These are phyloP conservation scores for Drosophila rhopaloa DNA, from an alignment of 1,140 invertebrate species.

Conservation along the genomic window DNA sequence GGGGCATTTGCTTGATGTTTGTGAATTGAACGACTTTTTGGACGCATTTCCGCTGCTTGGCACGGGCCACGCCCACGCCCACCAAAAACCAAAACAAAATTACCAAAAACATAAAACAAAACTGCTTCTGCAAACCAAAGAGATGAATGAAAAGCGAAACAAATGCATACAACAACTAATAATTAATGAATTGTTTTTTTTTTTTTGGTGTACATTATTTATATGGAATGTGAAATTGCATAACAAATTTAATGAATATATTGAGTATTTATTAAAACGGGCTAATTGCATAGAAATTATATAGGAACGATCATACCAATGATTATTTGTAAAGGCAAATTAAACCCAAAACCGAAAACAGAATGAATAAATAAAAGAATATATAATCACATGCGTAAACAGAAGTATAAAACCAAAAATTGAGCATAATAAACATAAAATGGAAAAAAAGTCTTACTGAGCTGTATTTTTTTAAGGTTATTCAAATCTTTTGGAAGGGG, in stretches of 20 bases:
- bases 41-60: constrained; percentile 49
- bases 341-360: constrained; percentile 42
- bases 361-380: constrained; percentile 54
- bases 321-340: constrained; percentile 69
- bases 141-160: constrained; percentile 11
- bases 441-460: constrained; percentile 3
- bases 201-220: constrained; percentile 75
- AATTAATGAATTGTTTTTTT: constrained; percentile 66
- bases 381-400: constrained; percentile 80
- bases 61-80: constrained; percentile 63
- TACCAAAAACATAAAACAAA: constrained; percentile 15
- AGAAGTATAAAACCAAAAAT: constrained; percentile 66
- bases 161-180: constrained; percentile 48
- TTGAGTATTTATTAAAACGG: constrained; percentile 66
- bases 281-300: constrained; percentile 71
- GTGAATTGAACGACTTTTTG: constrained; percentile 30
- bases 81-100: constrained; percentile 39
- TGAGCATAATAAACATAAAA: constrained; percentile 72
- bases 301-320: constrained; percentile 62
- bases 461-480: background rate
- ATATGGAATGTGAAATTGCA: constrained; percentile 57
- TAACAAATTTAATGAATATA: constrained; percentile 63
- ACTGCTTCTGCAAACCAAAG: constrained; percentile 32
- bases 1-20: constrained; percentile 14
- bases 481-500: no score